Conservation (phyloP, 2,888 invertebrate species). For the Xestia rhomboidea region DNA sequence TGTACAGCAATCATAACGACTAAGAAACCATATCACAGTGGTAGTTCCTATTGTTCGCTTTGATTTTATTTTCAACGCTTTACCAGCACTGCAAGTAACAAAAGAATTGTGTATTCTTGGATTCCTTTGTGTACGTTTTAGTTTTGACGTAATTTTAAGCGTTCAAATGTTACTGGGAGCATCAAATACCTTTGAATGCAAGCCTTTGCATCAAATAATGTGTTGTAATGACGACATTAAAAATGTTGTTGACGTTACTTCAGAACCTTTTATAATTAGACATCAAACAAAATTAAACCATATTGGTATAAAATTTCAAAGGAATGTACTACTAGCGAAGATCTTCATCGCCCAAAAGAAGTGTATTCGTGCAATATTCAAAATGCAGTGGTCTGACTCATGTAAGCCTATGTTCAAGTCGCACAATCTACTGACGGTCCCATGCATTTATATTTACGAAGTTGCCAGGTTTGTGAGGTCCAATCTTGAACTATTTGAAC, state of each 20-base stretch:
- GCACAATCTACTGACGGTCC: too few relatives aligned
- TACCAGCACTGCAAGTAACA: background rate
- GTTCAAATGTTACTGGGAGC: background rate
- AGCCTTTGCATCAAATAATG: conserved; percentile 18
- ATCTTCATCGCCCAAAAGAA: too few relatives aligned
- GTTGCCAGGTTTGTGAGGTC: too few relatives aligned
- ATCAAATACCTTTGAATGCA: conserved; percentile 7
- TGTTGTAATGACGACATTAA: conserved; percentile 5
- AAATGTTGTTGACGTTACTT: conserved; percentile 4
- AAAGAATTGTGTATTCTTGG: conserved; percentile 16
- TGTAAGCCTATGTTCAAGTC: too few relatives aligned
- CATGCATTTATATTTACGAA: too few relatives aligned
- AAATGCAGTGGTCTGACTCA: too few relatives aligned
- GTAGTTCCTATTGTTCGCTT: conserved; percentile 25
- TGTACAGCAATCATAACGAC: background rate
- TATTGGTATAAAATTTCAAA: conserved; percentile 1
- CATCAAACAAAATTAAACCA: background rate
- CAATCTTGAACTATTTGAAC: too few relatives aligned
- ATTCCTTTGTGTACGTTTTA: conserved; percentile 21
- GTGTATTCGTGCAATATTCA: too few relatives aligned
- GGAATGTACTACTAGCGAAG: background rate
- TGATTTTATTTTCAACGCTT: conserved; percentile 8
- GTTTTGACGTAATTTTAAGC: conserved; percentile 6
- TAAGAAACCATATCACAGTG: conserved; percentile 5
- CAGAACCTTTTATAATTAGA: background rate